Percentiles rank a stretch among this genome's conserved stretches.
Evolutionary conservation across 64 coral and sea anemone species (phyloP).

Genomic region (Actinia tenebrosa): DNA sequence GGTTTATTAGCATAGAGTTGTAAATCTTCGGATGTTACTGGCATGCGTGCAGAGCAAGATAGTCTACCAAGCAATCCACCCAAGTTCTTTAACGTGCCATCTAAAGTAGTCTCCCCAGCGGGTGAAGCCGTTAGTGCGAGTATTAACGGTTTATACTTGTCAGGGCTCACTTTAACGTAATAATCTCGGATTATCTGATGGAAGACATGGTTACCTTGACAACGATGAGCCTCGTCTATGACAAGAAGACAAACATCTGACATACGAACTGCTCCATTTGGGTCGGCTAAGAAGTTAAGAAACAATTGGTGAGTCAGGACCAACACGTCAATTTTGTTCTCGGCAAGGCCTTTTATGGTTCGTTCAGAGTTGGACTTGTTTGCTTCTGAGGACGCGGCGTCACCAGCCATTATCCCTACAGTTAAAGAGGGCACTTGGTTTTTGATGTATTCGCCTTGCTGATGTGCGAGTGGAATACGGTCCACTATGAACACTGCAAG

Average conservation of each 20-base stretch:
- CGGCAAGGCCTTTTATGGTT: slow-evolving; percentile 43
- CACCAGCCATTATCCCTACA: slow-evolving; percentile 74
- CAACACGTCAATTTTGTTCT: slow-evolving; percentile 66
- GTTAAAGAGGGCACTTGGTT: slow-evolving; percentile 57
- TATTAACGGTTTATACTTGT: slow-evolving; percentile 73
- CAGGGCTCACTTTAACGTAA: slow-evolving; percentile 26
- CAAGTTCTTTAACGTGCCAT: slow-evolving; percentile 49
- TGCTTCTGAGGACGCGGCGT: slow-evolving; percentile 49
- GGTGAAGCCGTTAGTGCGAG: slow-evolving; percentile 84
- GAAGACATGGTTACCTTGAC: slow-evolving; percentile 79
- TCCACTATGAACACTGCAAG: slow-evolving; percentile 84
- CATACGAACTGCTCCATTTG: slow-evolving; percentile 40
- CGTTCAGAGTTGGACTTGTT: slow-evolving; percentile 49
- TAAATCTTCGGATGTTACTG: slow-evolving; percentile 49
- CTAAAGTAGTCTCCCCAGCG: slow-evolving; percentile 42
- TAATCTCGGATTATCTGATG: slow-evolving; percentile 79
- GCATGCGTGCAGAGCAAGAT: slow-evolving; percentile 62
- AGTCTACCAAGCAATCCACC: slow-evolving; percentile 60
- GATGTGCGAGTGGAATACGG: slow-evolving; percentile 80
- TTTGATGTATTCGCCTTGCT: slow-evolving; percentile 87
- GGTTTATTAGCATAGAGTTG: slow-evolving; percentile 74
- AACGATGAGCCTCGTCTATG: slow-evolving; percentile 90
- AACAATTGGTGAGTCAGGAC: slow-evolving; percentile 90
- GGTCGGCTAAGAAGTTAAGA: slow-evolving; percentile 74
- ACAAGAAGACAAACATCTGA: slow-evolving; percentile 73